Evolutionary conservation across 2,113 vertebrate species (phyloP).

Genomic region (Noturus placidus): DNA sequence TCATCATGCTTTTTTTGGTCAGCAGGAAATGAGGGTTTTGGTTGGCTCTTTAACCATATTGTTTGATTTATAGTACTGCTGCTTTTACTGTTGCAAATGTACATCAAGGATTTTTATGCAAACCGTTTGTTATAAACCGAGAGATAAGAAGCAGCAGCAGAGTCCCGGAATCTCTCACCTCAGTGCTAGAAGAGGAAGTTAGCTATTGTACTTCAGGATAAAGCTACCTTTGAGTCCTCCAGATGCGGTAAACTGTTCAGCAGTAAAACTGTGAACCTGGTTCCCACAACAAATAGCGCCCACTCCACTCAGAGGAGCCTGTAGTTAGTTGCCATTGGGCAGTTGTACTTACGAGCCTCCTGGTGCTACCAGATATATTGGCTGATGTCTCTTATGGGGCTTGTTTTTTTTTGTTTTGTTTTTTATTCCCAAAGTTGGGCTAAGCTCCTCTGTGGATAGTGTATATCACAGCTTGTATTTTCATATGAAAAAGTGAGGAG

Average conservation of each 20-base stretch:
- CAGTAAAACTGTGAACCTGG: slow-evolving; percentile 27
- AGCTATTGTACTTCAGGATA: background rate
- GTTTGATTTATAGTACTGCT: slow-evolving; percentile 19
- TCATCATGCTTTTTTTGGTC: background rate
- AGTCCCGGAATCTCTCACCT: slow-evolving; percentile 42
- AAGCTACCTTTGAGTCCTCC: slow-evolving; percentile 6
- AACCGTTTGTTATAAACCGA: slow-evolving; percentile 32
- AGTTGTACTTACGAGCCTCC: slow-evolving; percentile 32
- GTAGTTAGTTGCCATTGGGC: slow-evolving; percentile 18
- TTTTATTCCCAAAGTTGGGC: background rate
- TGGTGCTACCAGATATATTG: slow-evolving; percentile 19
- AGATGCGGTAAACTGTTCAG: slow-evolving; percentile 22
- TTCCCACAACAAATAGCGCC: slow-evolving; percentile 18
- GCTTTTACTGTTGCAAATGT: slow-evolving; percentile 16
- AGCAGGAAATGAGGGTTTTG: slow-evolving; percentile 8
- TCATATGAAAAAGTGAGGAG: slow-evolving; percentile 14
- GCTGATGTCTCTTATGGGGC: background rate
- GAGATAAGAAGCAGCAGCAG: slow-evolving; percentile 25
- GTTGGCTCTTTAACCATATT: slow-evolving; percentile 5
- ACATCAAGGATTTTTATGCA: slow-evolving; percentile 32
- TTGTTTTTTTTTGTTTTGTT: background rate
- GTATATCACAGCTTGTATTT: slow-evolving; percentile 26
- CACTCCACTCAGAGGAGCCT: slow-evolving; percentile 22
- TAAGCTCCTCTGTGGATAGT: slow-evolving; percentile 19
- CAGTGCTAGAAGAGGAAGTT: slow-evolving; percentile 35